Evolutionary conservation across 2,113 vertebrate species (phyloP), one percentile per base, ranked within the genome.

Genomic region (Eptesicus fuscus): DNA sequence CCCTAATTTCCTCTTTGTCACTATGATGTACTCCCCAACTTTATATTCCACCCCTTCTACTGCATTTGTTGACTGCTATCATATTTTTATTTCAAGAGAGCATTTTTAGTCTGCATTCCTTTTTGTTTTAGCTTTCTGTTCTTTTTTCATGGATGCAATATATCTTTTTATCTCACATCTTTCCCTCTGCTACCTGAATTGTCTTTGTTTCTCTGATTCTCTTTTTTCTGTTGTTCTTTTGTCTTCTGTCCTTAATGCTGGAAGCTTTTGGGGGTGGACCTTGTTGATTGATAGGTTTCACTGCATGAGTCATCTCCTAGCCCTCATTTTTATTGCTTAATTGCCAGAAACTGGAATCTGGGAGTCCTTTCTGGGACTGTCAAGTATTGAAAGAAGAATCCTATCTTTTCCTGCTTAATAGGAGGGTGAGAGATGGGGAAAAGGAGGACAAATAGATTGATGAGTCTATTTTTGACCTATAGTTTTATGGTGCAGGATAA

Each of bases 51-150:
- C 22, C 14, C 5, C 51, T 91, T 63, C 53, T 71, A 61, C 13
- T 51, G 44, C 3, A 40, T 82, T 13, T 32, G 10, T 76, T 91
- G 67, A 87, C 28, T 76, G 14, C 22, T 92, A 32, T 67, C 37
- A 40, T 80, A 83, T 91, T 76, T 95, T 91, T 69, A 88, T 90
- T 73, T 49, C 12, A 78, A 61, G 35, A 84, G 37, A 35, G 73
- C 53, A 35, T 35, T 32, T 95, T 65, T 85, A 59, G 30, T 56
- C 16, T 47, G 51, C 37, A 42, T 80, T 12, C 69, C 76, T 44
- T n/a, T 90, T 92, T 73, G 25, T 61, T 25, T 10, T 89, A 89
- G 32, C 89, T 28, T 74, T 95, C n/a, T 94, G 6, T 91, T 90
- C 42, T 90, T 87, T 89, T 80, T 91, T 89, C 42, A 73, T 23